Evolutionary conservation across 2,797 vertebrate genomes (phyloP), one percentile per base, ranked within the genome.

Genomic region (Heliangelus exortis): DNA sequence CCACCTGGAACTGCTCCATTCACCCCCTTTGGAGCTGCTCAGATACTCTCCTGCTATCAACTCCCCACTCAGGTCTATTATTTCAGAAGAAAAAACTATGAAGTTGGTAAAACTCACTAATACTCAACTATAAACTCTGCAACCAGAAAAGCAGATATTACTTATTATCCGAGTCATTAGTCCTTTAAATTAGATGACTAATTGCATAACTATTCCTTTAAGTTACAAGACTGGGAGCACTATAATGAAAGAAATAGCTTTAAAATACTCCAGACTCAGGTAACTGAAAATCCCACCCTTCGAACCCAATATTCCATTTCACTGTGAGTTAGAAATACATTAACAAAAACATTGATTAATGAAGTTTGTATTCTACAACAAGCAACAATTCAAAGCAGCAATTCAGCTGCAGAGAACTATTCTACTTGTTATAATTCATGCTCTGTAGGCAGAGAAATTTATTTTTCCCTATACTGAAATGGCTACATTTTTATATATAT

Each of bases 1-100:
- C 65, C 91, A 87, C 63, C 89, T 95, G 92, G 94, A 96, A 95
- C 63, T 58, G 59, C 86, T 92, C 39, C 34, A 39, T 29, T 71
- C 8, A 7, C 61, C 48, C 94, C 75, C 76, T 29, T 29, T 1
- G 7, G 34, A 84, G 80, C 41, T 95, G 75, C 84, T 93, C 83
- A 86, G 68, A 82, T 90, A 90, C 71, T 95, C 62, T 80, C 55
- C 82, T 82, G 73, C 69, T 92, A 80, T 66, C 1, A 3, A 89
- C 50, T 90, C 66, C 53, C 59, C n/a, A 31, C 59, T 84, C 84
- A 65, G 33, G 74, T 87, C 79, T 96, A 90, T 21, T 77, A 87
- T 87, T 96, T 89, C 91, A 95, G 33, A 28, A 88, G 80, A 73
- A 94, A 82, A 92, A 92, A 58, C 2, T 0, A 85, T 23, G 33